These are phyloP conservation scores for Diachasma alloeum DNA, from an alignment of 1,140 invertebrate genomes.

Conservation along the genomic window DNA sequence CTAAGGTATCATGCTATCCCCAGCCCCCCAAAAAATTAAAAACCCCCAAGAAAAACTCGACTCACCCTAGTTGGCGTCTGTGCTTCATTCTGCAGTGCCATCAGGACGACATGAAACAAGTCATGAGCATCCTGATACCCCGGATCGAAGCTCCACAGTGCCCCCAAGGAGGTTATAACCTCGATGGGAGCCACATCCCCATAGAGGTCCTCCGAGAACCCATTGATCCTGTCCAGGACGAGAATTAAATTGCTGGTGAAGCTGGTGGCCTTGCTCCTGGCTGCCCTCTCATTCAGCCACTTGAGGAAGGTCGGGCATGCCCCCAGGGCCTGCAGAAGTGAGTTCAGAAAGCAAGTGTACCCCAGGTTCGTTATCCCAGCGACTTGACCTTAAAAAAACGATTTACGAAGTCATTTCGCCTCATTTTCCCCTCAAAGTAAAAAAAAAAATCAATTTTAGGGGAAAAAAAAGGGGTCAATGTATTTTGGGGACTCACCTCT, in stretches of 20 bases:
- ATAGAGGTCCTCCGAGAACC: conserved; percentile 74
- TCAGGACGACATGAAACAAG: conserved; percentile 84
- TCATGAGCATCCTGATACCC: conserved; percentile 95
- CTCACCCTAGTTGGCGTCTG: conserved; percentile 68
- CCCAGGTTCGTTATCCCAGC: conserved; percentile 85
- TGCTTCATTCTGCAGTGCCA: conserved; percentile 87
- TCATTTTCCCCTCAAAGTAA: background rate
- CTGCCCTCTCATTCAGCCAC: conserved; percentile 77
- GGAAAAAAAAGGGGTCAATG: background rate
- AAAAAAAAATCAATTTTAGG: background rate
- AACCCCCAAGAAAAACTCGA: conserved; percentile 22
- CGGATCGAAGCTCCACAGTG: conserved; percentile 84
- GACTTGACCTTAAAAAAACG: conserved; percentile 69
- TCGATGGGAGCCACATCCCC: conserved; percentile 75
- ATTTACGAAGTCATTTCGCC: background rate
- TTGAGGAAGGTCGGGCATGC: conserved; percentile 81
- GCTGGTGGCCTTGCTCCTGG: conserved; percentile 67
- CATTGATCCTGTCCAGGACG: conserved; percentile 78
- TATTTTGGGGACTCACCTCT: conserved; percentile 45
- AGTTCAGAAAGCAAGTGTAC: conserved; percentile 88
- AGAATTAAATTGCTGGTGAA: conserved; percentile 72
- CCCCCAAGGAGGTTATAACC: conserved; percentile 78
- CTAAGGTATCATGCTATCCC: too few relatives aligned
- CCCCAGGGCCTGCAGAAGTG: conserved; percentile 83
- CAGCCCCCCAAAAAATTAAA: too few relatives aligned